Evolutionary conservation across 2,113 vertebrate species (phyloP).

Genomic region (Prionailurus bengalensis): DNA sequence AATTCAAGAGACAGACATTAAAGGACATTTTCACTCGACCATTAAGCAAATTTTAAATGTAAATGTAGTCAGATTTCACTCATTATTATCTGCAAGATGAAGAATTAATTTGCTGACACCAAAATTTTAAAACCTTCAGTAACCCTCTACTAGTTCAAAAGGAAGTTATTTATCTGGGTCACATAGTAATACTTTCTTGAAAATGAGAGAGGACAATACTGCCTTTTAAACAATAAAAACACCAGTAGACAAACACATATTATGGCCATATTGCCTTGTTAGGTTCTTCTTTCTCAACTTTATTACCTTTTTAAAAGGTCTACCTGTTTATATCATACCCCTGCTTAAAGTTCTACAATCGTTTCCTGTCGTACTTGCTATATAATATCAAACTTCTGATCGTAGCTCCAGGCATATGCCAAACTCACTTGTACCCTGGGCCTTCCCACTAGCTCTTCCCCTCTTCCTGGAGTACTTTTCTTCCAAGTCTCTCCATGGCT

Average conservation of each 20-base stretch:
- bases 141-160: slow-evolving; percentile 25
- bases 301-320: neutral
- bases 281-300: slow-evolving; percentile 53
- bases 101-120: slow-evolving; percentile 34
- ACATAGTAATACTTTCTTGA: neutral
- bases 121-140: neutral
- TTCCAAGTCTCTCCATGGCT: neutral
- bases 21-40: slow-evolving; percentile 55
- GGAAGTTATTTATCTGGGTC: slow-evolving; percentile 1
- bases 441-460: neutral
- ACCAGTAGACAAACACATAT: neutral
- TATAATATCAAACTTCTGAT: slow-evolving; percentile 18
- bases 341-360: neutral
- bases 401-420: neutral
- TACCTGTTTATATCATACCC: neutral
- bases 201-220: slow-evolving; percentile 50
- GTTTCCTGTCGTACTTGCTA: neutral
- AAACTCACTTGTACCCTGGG: neutral
- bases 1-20: slow-evolving; percentile 45
- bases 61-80: slow-evolving; percentile 1
- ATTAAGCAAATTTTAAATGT: slow-evolving; percentile 48
- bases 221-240: slow-evolving; percentile 41
- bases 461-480: neutral
- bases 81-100: slow-evolving; percentile 21
- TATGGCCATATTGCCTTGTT: neutral